These are phyloP conservation scores for Adineta ricciae DNA, from an alignment of 2,888 invertebrate species.

Conservation along the genomic window DNA sequence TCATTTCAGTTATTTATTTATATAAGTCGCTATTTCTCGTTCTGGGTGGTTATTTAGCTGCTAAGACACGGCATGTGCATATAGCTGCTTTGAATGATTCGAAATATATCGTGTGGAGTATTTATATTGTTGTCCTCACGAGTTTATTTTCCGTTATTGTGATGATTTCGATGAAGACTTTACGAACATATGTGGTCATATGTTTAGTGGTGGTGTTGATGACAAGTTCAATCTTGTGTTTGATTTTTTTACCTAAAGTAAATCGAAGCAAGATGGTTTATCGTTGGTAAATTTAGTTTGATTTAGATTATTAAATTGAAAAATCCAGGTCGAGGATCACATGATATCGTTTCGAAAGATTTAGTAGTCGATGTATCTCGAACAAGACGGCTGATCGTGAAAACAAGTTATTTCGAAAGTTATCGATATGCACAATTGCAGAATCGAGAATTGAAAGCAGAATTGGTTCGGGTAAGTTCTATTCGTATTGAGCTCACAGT, in stretches of 20 bases:
- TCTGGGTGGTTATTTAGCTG: conserved; percentile 9
- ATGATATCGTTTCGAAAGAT: not conserved
- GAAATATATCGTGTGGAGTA: not conserved
- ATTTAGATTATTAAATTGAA: not conserved
- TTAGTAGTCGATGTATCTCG: not conserved
- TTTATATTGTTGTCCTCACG: not conserved
- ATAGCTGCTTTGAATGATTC: conserved; percentile 21
- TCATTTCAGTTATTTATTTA: not conserved
- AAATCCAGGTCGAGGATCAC: not conserved
- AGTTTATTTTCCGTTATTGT: conserved; percentile 9
- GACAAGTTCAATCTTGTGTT: conserved; percentile 11
- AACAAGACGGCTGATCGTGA: not conserved
- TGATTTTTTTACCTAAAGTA: conserved; percentile 1
- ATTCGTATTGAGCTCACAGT: not conserved
- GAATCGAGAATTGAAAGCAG: not conserved
- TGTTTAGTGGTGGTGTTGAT: not conserved
- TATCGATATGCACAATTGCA: conserved; percentile 16
- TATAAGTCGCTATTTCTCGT: conserved; percentile 10
- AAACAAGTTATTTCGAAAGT: not conserved
- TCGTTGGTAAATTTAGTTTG: not conserved
- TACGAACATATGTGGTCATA: not conserved
- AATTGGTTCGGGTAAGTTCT: not conserved
- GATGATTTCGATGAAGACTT: not conserved
- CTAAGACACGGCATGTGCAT: conserved; percentile 12
- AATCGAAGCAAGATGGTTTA: not conserved